phyloP scores from a whole-genome alignment of 2,113 vertebrate species.

The Cairina moschata region DNA sequence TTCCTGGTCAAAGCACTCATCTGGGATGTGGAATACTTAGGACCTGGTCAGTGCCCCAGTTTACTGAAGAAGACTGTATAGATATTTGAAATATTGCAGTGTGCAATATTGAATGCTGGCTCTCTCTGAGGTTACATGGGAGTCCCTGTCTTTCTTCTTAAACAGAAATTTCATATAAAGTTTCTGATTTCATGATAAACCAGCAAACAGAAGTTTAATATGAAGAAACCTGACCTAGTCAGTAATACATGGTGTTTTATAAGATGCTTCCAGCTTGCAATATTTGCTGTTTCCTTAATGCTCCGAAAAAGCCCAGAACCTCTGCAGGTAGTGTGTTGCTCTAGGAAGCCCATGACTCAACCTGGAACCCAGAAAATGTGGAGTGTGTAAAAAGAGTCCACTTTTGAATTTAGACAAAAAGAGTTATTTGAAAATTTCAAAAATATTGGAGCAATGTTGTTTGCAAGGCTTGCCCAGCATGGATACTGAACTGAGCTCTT shows the following conservation, averaged over 20 bases:
- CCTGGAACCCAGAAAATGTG: neutral
- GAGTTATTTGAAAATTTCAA: neutral
- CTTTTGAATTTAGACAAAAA: neutral
- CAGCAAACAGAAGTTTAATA: neutral
- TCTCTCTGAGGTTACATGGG: neutral
- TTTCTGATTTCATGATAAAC: neutral
- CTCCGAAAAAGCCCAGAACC: neutral
- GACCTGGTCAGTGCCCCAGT: neutral
- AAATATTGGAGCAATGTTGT: neutral
- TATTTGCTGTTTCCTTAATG: neutral
- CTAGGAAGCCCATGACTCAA: neutral
- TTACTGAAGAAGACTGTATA: neutral
- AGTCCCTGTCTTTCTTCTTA: neutral
- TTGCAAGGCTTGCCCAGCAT: neutral
- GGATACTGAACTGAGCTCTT: neutral
- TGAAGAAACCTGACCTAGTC: neutral
- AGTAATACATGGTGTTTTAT: neutral
- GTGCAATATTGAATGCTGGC: neutral
- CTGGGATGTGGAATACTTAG: neutral
- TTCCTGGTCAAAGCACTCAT: neutral
- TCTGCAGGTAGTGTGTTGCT: neutral
- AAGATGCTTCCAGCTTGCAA: neutral
- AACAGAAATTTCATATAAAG: neutral
- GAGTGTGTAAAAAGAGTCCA: neutral
- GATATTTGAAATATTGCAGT: neutral